Evolutionary conservation across 2,888 invertebrate species (phyloP).

Genomic region (Cosmopolites sordidus): DNA sequence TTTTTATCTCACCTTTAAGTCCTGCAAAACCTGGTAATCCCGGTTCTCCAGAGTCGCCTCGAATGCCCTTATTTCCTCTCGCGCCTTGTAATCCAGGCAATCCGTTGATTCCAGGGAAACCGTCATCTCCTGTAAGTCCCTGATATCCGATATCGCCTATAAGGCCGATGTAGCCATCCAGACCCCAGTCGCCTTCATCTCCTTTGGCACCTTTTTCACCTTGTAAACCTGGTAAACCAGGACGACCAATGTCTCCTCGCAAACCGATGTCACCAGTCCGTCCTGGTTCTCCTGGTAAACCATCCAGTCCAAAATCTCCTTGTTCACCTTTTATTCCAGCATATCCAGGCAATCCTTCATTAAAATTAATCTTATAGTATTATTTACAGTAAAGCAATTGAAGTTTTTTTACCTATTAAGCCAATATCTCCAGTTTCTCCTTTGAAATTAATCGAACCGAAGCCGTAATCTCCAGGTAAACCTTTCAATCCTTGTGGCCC

Average conservation of each 20-base stretch:
- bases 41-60: constrained; percentile 52
- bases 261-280: constrained; percentile 46
- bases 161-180: constrained; percentile 48
- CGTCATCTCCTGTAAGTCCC: constrained; percentile 60
- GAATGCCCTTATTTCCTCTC: constrained; percentile 44
- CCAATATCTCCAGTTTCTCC: constrained; percentile 55
- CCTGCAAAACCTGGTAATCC: constrained; percentile 50
- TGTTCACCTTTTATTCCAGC: constrained; percentile 53
- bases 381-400: no score
- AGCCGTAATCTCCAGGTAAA: constrained; percentile 59
- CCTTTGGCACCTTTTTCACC: constrained; percentile 49
- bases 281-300: constrained; percentile 54
- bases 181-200: constrained; percentile 50
- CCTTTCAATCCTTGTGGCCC: constrained; percentile 59
- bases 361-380: no score
- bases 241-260: constrained; percentile 45
- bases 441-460: constrained; percentile 50
- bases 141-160: constrained; percentile 42
- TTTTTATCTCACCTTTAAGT: constrained; percentile 49
- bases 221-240: constrained; percentile 41
- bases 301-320: constrained; percentile 54
- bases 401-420: constrained; percentile 33
- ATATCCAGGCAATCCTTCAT: constrained; percentile 54
- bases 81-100: constrained; percentile 39
- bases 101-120: constrained; percentile 62